Conservation (phyloP, 92 coral and sea anemone genomes). For the Palythoa grandiflora region DNA sequence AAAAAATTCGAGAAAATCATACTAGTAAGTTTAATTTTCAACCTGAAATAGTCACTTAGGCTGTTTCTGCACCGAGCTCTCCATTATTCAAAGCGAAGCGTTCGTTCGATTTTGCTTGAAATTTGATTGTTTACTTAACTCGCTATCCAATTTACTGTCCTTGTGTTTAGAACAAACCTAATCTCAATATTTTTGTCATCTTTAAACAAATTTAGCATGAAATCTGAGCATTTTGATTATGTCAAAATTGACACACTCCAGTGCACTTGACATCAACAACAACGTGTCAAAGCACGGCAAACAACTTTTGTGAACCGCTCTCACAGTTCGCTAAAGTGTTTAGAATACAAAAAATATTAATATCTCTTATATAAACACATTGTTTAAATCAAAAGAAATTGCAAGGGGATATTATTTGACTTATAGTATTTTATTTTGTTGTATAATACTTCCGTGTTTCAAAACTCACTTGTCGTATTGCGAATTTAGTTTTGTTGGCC, state of each 20-base stretch:
- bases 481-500: conserved; percentile 17
- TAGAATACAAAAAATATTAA: conserved; percentile 39
- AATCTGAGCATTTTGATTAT: conserved; percentile 42
- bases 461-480: background rate
- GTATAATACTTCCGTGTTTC: conserved; percentile 15
- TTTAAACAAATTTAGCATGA: conserved; percentile 36
- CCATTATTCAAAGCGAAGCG: background rate
- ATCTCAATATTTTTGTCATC: conserved; percentile 48
- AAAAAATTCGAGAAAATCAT: no score
- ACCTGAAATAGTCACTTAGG: no score
- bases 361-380: conserved; percentile 22
- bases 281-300: background rate
- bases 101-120: background rate
- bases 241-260: conserved; percentile 47
- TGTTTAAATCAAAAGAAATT: conserved; percentile 12
- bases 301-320: background rate
- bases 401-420: conserved; percentile 19
- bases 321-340: conserved; percentile 23
- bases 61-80: no score
- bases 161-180: conserved; percentile 38
- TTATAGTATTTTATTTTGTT: conserved; percentile 47
- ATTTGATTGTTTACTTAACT: background rate
- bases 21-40: no score
- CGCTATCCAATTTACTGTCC: background rate
- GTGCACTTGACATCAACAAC: conserved; percentile 28